These are phyloP conservation scores for Poecile atricapillus DNA, from an alignment of 2,113 vertebrate species.

Conservation along the genomic window DNA sequence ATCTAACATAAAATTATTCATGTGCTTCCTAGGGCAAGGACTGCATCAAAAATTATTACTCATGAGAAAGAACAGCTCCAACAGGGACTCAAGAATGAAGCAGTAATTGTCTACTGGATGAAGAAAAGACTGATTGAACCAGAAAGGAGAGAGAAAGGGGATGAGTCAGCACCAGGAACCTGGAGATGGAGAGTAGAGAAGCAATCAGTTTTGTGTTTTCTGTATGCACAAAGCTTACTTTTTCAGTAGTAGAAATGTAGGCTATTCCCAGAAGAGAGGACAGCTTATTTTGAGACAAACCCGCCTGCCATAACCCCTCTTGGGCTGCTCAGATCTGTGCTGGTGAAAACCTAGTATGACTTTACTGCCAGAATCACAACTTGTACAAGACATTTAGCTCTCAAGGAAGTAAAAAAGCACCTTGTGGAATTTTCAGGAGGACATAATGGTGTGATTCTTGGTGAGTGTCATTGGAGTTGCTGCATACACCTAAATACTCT, in stretches of 20 bases:
- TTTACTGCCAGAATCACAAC: not conserved
- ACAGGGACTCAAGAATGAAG: not conserved
- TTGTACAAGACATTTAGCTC: not conserved
- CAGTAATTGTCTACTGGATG: not conserved
- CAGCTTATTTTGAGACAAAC: not conserved
- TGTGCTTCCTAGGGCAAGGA: not conserved
- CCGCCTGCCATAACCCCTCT: not conserved
- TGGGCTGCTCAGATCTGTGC: not conserved
- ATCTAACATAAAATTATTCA: not conserved
- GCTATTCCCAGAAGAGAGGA: not conserved
- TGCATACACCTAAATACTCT: not conserved
- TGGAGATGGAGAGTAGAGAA: not conserved
- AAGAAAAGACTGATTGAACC: not conserved
- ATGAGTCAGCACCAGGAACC: not conserved
- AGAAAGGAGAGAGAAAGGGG: not conserved
- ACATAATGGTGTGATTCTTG: not conserved
- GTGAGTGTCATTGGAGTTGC: not conserved
- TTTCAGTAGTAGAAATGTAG: not conserved
- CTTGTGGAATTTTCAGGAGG: not conserved
- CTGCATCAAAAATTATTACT: not conserved
- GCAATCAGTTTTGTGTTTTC: not conserved
- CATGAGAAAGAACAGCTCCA: not conserved
- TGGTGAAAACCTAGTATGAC: not conserved
- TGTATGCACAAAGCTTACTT: not conserved
- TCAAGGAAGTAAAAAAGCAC: not conserved